These are phyloP conservation scores for Lordiphosa stackelbergi DNA, from an alignment of 1,140 invertebrate genomes.

Conservation along the genomic window DNA sequence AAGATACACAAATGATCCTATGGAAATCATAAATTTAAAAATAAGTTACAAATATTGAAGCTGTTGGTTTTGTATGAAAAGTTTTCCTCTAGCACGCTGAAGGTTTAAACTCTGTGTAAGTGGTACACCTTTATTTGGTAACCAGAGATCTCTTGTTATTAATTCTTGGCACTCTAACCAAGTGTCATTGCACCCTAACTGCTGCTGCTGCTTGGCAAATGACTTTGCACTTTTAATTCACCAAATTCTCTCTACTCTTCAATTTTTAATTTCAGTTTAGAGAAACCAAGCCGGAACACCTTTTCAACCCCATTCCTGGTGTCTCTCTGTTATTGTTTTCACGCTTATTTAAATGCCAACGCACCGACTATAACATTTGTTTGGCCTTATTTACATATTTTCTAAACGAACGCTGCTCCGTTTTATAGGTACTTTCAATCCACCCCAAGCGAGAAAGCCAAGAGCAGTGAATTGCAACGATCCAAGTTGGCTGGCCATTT, in stretches of 20 bases:
- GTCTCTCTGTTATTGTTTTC: conserved; percentile 33
- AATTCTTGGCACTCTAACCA: too few relatives aligned
- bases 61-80: too few relatives aligned
- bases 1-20: too few relatives aligned
- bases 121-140: too few relatives aligned
- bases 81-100: too few relatives aligned
- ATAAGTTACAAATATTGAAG: neutral
- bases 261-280: conserved; percentile 54
- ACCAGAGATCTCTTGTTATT: too few relatives aligned
- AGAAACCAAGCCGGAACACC: conserved; percentile 50
- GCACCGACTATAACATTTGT: conserved; percentile 43
- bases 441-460: conserved; percentile 38
- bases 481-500: conserved; percentile 40
- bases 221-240: conserved; percentile 26
- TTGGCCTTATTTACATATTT: conserved; percentile 60
- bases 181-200: conserved; percentile 26
- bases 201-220: conserved; percentile 13
- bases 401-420: conserved; percentile 43
- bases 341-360: conserved; percentile 57
- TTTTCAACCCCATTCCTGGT: conserved; percentile 44
- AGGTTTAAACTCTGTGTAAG: too few relatives aligned
- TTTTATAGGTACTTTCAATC: conserved; percentile 6
- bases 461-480: conserved; percentile 65
- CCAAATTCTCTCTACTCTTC: conserved; percentile 30
- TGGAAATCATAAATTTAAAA: too few relatives aligned